These are phyloP conservation scores for Tragulus kanchil DNA, from an alignment of 2,113 vertebrate species.

Conservation along the genomic window DNA sequence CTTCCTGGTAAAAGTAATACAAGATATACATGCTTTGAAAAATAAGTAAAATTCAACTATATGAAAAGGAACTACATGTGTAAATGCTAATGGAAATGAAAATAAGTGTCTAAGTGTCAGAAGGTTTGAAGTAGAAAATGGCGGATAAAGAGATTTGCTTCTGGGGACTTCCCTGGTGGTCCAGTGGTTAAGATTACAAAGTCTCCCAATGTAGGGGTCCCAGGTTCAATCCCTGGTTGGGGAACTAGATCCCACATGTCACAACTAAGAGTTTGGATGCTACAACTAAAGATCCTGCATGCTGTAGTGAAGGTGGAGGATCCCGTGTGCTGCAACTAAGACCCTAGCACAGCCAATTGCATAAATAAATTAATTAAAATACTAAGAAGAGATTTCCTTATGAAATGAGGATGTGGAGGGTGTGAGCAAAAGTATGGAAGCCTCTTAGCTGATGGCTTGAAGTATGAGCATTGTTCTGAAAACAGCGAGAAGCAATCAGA, in stretches of 20 bases:
- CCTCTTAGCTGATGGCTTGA: not conserved
- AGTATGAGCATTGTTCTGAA: not conserved
- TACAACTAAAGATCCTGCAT: no score
- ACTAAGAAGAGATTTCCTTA: no score
- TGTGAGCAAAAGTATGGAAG: not conserved
- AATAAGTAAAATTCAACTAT: not conserved
- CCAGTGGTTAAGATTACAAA: no score
- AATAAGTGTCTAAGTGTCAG: not conserved
- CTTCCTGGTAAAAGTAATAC: not conserved
- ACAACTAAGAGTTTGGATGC: no score
- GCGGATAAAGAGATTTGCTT: not conserved
- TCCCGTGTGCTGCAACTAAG: no score
- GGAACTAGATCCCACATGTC: no score
- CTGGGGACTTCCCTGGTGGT: no score
- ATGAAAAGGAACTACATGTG: not conserved
- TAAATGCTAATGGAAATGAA: slow-evolving; percentile 15
- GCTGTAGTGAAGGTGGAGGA: no score
- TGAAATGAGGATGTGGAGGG: not conserved
- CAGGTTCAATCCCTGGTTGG: no score
- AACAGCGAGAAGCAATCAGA: not conserved
- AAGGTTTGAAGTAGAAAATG: not conserved
- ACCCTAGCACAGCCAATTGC: no score
- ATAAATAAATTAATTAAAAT: no score
- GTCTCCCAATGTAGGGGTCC: no score
- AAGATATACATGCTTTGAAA: not conserved